Base-by-base conservation (phyloP, 1,140 invertebrate genomes). In the Hylaeus anthracinus region DNA sequence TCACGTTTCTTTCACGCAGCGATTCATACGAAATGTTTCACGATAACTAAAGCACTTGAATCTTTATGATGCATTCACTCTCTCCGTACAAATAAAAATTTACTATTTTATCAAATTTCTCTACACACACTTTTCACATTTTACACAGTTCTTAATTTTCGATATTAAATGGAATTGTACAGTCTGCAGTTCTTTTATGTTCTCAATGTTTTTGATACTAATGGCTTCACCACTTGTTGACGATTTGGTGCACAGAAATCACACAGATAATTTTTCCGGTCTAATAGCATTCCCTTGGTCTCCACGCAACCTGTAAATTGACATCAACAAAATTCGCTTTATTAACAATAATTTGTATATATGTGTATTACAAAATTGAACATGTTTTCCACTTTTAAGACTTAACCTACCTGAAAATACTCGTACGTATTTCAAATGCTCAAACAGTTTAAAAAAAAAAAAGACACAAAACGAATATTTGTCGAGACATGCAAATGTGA, bases 241-340 rank as follows among this genome's bases (percentile, higher is more conserved):
- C 90, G 88, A 80, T 72, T 89, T 72, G 91, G 85, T 78, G 89
- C 87, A 82, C 92, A 93, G 61, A 91, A 91, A 73, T 93, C 92
- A 91, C 92, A 93, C 71, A 90, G 86, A 86, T 92, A 93, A 87
- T 90, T 92, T 90, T 92, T 92, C 86, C 86, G 89, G 78, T 93
- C 92, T 88, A 92, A 88, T 88, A 60, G 78, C 79, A 83, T 14
- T 84, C 86, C 89, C 88, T 92, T 93, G 90, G 86, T 91, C 90
- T 92, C 92, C 92, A 92, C 92, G 92, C 92, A 93, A 53, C 87
- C 92, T 93, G 84, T 64, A 91, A 88, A 41, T 6, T 65, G 55
- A 64, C 15, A 64, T 70, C 41, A 64, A 26, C 53, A 48, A 74
- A 8, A 45, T 63, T 63, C 8, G 10, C 15, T 67, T 48, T 37